Conservation (phyloP, 2,113 vertebrate species). For the Falco punctatus region DNA sequence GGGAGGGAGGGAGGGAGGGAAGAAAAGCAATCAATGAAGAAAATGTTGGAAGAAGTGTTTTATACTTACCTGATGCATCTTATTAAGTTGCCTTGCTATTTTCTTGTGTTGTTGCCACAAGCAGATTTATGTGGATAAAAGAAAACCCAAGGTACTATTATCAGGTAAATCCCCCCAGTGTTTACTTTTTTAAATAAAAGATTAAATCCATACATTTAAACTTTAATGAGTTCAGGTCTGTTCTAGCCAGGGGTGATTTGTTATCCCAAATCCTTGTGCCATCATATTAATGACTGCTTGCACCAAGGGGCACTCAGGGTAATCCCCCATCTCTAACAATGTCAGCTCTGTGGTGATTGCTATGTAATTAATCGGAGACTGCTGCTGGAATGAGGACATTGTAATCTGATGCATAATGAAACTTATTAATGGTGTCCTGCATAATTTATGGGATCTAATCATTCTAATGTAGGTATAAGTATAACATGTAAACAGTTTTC, state of each 20-base stretch:
- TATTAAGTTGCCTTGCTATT: neutral
- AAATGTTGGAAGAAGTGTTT: neutral
- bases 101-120: neutral
- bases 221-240: conserved; percentile 50
- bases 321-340: conserved; percentile 45
- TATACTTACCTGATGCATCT: neutral
- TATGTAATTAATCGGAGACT: conserved; percentile 57
- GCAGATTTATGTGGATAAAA: conserved; percentile 1
- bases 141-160: neutral
- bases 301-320: conserved; percentile 28
- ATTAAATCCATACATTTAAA: conserved; percentile 43
- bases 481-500: conserved; percentile 45
- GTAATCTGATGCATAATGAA: conserved; percentile 62
- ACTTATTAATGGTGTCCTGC: conserved; percentile 57
- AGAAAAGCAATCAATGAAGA: neutral
- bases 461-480: conserved; percentile 24
- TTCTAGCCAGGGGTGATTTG: conserved; percentile 49
- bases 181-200: conserved; percentile 48
- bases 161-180: neutral
- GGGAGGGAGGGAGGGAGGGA: neutral
- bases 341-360: conserved; percentile 43
- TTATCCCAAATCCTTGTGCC: conserved; percentile 57
- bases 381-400: conserved; percentile 16
- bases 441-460: conserved; percentile 61
- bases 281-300: conserved; percentile 60